These are phyloP conservation scores for Molossus molossus DNA, from an alignment of 2,797 vertebrate species.

Conservation along the genomic window DNA sequence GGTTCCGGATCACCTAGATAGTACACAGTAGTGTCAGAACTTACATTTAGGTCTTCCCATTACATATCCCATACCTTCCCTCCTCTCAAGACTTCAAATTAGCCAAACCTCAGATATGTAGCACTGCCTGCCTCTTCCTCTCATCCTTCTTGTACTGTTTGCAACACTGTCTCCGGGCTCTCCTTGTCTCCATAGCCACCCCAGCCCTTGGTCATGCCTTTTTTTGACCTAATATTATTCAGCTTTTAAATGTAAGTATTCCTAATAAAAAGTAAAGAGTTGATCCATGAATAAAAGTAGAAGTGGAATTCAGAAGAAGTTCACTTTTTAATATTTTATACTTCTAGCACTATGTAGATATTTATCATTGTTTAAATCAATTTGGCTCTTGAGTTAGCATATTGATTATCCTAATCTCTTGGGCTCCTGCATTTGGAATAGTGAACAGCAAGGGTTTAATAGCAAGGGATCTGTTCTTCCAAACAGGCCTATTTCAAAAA, in stretches of 20 bases:
- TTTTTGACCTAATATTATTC: not conserved
- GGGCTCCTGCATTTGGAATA: not conserved
- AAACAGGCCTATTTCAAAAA: conserved; percentile 33
- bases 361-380: not conserved
- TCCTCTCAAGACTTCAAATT: not conserved
- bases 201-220: not conserved
- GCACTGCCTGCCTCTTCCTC: not conserved
- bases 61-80: not conserved
- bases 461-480: not conserved
- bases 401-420: conserved; percentile 34
- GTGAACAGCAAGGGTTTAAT: not conserved
- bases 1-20: not conserved
- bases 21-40: not conserved
- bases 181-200: not conserved
- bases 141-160: not conserved
- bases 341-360: not conserved
- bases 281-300: not conserved
- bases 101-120: not conserved
- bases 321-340: conserved; percentile 58
- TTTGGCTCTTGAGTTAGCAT: conserved; percentile 41
- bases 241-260: conserved; percentile 53
- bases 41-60: not conserved
- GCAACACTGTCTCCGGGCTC: not conserved
- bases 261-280: conserved; percentile 42
- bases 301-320: conserved; percentile 34